phyloP scores from a whole-genome alignment of 2,113 vertebrate species.

The Antennarius striatus region DNA sequence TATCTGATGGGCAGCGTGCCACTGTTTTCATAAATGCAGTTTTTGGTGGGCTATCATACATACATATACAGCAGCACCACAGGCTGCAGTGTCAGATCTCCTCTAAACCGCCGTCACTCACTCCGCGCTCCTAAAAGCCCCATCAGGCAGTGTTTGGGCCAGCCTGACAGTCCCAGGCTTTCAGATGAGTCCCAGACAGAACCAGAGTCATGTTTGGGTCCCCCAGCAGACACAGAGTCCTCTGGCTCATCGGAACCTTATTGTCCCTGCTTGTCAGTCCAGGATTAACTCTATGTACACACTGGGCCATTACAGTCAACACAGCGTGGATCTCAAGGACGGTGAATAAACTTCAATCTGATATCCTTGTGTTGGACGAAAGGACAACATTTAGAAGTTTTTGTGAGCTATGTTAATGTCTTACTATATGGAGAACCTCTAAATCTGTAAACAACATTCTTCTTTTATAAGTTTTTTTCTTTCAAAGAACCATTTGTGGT shows the following conservation, averaged over 20 bases:
- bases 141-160: conserved; percentile 66
- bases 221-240: conserved; percentile 24
- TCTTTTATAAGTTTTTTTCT: neutral
- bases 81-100: conserved; percentile 72
- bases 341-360: conserved; percentile 63
- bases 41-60: conserved; percentile 68
- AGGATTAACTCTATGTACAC: conserved; percentile 65
- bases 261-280: conserved; percentile 55
- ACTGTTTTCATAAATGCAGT: conserved; percentile 78
- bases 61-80: conserved; percentile 75
- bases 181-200: conserved; percentile 65
- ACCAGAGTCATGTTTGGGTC: conserved; percentile 54
- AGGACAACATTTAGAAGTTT: conserved; percentile 33
- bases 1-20: conserved; percentile 77
- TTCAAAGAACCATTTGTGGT: conserved; percentile 37
- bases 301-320: conserved; percentile 51
- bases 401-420: conserved; percentile 35
- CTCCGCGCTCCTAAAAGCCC: conserved; percentile 73
- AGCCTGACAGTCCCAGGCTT: conserved; percentile 59
- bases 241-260: conserved; percentile 34
- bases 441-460: conserved; percentile 35
- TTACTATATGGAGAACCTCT: conserved; percentile 22
- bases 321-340: conserved; percentile 28
- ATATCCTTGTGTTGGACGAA: conserved; percentile 50
- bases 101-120: conserved; percentile 75